A percentile compares a stretch with the other conserved stretches of the same genome.
Evolutionary conservation across 1,140 invertebrate species (phyloP).

Genomic region (Hyles euphorbiae): DNA sequence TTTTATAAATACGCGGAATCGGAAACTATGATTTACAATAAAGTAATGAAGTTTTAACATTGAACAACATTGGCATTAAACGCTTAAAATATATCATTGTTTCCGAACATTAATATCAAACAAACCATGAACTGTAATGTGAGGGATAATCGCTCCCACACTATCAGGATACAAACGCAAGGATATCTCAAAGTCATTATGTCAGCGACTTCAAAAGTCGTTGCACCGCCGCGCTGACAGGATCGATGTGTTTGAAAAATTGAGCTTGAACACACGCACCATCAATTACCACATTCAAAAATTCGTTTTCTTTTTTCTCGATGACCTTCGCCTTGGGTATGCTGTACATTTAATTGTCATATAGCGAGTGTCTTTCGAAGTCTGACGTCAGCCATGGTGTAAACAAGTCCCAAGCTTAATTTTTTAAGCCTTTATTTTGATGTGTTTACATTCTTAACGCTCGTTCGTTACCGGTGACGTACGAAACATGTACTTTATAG

Average conservation of each 20-base stretch:
- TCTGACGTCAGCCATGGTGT: constrained; percentile 26
- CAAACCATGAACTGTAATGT: not conserved
- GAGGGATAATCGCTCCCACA: not conserved
- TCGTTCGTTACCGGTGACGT: not conserved
- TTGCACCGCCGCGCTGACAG: not conserved
- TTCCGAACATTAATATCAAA: not conserved
- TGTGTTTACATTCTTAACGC: constrained; percentile 12
- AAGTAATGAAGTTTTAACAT: too few species aligned
- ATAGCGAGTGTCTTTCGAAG: constrained; percentile 12
- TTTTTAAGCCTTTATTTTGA: constrained; percentile 27
- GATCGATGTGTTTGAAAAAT: not conserved
- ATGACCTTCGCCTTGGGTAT: too few species aligned
- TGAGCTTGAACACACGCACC: too few species aligned
- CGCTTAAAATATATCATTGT: too few species aligned
- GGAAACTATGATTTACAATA: too few species aligned
- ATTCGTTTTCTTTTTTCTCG: too few species aligned
- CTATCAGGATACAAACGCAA: constrained; percentile 4
- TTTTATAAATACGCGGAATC: too few species aligned
- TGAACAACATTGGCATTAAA: too few species aligned
- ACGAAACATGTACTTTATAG: too few species aligned
- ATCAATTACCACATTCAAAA: too few species aligned
- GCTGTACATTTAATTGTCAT: constrained; percentile 10
- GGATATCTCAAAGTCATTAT: constrained; percentile 10
- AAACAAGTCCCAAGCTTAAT: constrained; percentile 22
- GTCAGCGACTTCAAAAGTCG: not conserved